Percentiles rank a stretch among this genome's conserved stretches.
Conservation (phyloP, 2,797 vertebrate species). For the Cyclopterus lumpus region DNA sequence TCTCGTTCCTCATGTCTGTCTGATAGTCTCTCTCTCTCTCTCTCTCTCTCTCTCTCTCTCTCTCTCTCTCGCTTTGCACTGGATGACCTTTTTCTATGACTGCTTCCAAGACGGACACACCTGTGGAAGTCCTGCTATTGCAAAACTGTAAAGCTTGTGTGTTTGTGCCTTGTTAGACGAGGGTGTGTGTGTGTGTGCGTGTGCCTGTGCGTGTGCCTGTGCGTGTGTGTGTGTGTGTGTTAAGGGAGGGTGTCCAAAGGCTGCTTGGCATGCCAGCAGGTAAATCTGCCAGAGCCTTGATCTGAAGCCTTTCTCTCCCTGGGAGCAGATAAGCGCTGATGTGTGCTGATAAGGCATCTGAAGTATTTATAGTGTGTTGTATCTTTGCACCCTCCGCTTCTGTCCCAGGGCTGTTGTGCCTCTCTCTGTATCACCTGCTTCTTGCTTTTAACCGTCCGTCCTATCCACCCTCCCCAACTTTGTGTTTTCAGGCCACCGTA, state of each 20-base stretch:
- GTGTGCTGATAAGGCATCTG: conserved; percentile 82
- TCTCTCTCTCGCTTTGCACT: conserved; percentile 62
- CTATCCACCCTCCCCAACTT: conserved; percentile 74
- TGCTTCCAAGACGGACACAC: conserved; percentile 54
- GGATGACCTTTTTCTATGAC: conserved; percentile 51
- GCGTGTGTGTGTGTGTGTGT: conserved; percentile 56
- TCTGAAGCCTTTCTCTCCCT: conserved; percentile 72
- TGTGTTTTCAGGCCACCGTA: conserved; percentile 96
- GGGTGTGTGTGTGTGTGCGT: conserved; percentile 32
- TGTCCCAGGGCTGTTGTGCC: conserved; percentile 66
- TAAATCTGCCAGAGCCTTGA: conserved; percentile 69
- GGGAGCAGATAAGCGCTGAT: conserved; percentile 73
- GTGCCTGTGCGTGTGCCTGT: conserved; percentile 30
- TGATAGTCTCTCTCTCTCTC: conserved; percentile 19
- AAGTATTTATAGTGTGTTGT: conserved; percentile 84
- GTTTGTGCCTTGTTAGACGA: conserved; percentile 27
- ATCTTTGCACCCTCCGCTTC: conserved; percentile 74
- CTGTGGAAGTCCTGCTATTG: conserved; percentile 51
- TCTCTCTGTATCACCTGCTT: conserved; percentile 69
- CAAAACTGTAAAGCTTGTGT: conserved; percentile 56
- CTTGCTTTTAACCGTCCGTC: conserved; percentile 72
- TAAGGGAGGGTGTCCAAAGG: conserved; percentile 73
- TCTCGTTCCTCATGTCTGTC: conserved; percentile 25
- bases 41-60: conserved; percentile 40
- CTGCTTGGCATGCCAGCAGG: conserved; percentile 74